Evolutionary conservation across 2,888 invertebrate species (phyloP).

Genomic region (Apodemia zela): DNA sequence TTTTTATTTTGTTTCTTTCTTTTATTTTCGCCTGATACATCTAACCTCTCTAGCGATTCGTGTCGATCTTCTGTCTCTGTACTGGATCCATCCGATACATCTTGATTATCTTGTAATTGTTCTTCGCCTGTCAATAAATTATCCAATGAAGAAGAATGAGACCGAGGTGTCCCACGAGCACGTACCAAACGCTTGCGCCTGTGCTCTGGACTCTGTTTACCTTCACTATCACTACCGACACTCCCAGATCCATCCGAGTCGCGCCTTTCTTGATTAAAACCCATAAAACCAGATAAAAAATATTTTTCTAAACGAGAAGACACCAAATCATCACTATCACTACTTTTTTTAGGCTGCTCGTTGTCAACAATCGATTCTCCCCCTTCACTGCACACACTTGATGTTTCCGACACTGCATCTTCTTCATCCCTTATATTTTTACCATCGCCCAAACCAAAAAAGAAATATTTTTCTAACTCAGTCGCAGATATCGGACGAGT

Average conservation of each 20-base stretch:
- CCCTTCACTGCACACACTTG: constrained; percentile 92
- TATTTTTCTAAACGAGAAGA: constrained; percentile 94
- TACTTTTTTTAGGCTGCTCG: constrained; percentile 74
- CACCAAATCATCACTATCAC: constrained; percentile 87
- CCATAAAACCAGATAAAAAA: constrained; percentile 92
- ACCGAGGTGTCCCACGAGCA: constrained; percentile 90
- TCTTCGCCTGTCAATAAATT: constrained; percentile 86
- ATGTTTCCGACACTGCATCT: constrained; percentile 88
- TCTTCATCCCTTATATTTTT: constrained; percentile 78
- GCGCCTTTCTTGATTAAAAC: constrained; percentile 87
- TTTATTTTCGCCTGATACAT: constrained; percentile 90
- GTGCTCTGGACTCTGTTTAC: constrained; percentile 92
- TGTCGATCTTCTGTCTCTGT: constrained; percentile 86
- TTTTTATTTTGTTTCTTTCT: constrained; percentile 90
- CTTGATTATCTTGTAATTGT: constrained; percentile 73
- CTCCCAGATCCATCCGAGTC: constrained; percentile 92
- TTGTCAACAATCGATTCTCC: constrained; percentile 85
- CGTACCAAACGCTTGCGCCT: constrained; percentile 89
- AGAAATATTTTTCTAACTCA: constrained; percentile 94
- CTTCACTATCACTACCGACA: constrained; percentile 95
- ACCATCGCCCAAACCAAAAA: constrained; percentile 90
- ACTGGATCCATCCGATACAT: constrained; percentile 87
- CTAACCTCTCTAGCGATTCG: constrained; percentile 84
- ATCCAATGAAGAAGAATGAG: constrained; percentile 90
- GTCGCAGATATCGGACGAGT: constrained; percentile 87